Base-by-base conservation (phyloP, 2,113 vertebrate genomes). In the Pseudonaja textilis region DNA sequence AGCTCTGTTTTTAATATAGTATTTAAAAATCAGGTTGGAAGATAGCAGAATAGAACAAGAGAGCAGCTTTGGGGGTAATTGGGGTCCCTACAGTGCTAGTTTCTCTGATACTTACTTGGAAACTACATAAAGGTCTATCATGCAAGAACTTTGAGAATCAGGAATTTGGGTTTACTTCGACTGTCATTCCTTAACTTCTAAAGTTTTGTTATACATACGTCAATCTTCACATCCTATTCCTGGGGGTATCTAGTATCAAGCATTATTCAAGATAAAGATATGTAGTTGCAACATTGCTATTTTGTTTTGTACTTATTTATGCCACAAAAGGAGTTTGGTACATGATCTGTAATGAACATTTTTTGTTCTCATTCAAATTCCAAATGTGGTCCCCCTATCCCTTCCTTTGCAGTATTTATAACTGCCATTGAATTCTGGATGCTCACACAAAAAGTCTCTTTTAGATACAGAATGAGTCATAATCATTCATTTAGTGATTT, bases 161-260 rank as follows among this genome's bases (percentile, higher is more conserved):
- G 93, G 94, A 95, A 95, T 96, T 96, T 96, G 85, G 91, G 47
- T 90, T 92, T 94, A 91, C 86, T 96, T 1, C 7, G 5, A 34
- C 94, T 95, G 95, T 95, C 96, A 93, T 93, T 85, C 94, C 95
- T 94, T 95, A 96, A 94, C 93, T 95, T 97, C n/a, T 54, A 61
- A 94, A 85, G 85, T 96, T 96, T 96, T 95, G 95, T 96, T 96
- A 29, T 86, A 95, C 92, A 91, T 81, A 85, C 59, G 93, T 96
- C 92, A 92, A 91, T 92, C 94, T 93, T 95, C 26, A 2, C 89
- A 94, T 90, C 85, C 57, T 93, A 90, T 95, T 94, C 95, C 95
- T 93, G 93, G 93, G 95, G 95, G 95, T 81, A 95, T 95, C 88
- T 95, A 1, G 94, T 96, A 95, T 96, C 96, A 95, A 95, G 91